phyloP scores from a whole-genome alignment of 2,797 vertebrate species.

The Brotula barbata region DNA sequence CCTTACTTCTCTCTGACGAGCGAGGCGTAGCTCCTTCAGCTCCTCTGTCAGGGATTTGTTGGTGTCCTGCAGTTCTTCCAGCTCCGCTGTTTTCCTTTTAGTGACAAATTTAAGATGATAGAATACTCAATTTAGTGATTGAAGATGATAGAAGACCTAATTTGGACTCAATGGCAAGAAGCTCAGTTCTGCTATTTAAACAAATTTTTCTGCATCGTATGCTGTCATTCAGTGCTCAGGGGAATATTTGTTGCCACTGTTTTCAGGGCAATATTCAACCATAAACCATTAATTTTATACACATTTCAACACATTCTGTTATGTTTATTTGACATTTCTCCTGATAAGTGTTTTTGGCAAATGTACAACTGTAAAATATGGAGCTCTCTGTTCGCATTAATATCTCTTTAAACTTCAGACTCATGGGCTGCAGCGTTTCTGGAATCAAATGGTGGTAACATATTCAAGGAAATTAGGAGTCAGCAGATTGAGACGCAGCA shows the following conservation, averaged over 20 bases:
- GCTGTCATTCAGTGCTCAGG: too few species aligned
- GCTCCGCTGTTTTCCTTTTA: constrained; percentile 58
- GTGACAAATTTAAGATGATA: not conserved
- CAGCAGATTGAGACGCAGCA: constrained; percentile 8
- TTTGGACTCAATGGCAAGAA: too few species aligned
- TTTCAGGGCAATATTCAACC: too few species aligned
- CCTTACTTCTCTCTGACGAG: constrained; percentile 61
- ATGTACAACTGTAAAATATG: constrained; percentile 4
- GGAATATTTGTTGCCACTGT: too few species aligned
- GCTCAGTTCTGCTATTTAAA: too few species aligned
- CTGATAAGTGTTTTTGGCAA: not conserved
- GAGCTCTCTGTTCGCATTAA: not conserved
- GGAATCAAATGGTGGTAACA: constrained; percentile 19
- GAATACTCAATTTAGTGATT: not conserved
- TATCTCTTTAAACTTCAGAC: constrained; percentile 17
- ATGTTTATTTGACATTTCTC: not conserved
- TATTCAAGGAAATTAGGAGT: constrained; percentile 30
- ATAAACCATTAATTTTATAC: too few species aligned
- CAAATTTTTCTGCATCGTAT: too few species aligned
- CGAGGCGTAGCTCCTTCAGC: constrained; percentile 46
- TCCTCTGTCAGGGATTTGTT: constrained; percentile 56
- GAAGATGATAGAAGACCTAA: not conserved
- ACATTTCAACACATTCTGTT: too few species aligned
- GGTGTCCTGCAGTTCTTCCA: constrained; percentile 57
- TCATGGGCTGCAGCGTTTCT: not conserved